Base-by-base conservation (phyloP, 2,888 invertebrate genomes). In the Agrotis exclamationis region DNA sequence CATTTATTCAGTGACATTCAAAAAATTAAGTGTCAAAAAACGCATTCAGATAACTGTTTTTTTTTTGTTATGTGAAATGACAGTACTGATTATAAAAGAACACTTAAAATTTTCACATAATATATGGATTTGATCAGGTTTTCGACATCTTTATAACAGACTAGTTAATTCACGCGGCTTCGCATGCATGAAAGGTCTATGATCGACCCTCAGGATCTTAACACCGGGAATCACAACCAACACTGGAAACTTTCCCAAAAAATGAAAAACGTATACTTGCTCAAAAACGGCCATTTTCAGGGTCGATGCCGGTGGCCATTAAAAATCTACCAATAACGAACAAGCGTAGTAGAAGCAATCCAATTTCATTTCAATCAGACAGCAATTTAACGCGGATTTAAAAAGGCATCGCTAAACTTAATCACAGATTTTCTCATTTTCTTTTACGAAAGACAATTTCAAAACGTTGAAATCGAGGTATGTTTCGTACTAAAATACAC, bases 391-490 rank as follows among this genome's bases (percentile, higher is more conserved):
- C n/a, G n/a, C 20, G 14, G 22, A 58, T 51, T 57, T 16, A 53
- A 56, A 74, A 65, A 59, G 44, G 58, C 58, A 57, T 11, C 58
- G 28, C 13, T 14, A 47, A 7, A 14, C 13, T 9, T 51, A 5
- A 20, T 24, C 22, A 3, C 11, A 14, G 57, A 44, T 24, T 57
- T 73, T 33, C 16, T 5, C 13, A 67, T 68, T 75, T 68, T 68
- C 22, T 47, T 53, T 28, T 60, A 44, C 57, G 6, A 44, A 63
- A 63, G 6, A 33, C 20, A 48, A 44, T 58, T 45, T 69, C 47
- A 76, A 70, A 62, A 70, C 44, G 6, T 18, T 47, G n/a, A n/a
- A 56, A 60, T 64, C 9, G 64, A 64, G 76, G 64, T 76, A 70
- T 70, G 64, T 44, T 48, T 0, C n/a, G n/a, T 53, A 20, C 3